phyloP scores from a whole-genome alignment of 1,140 invertebrate species.

The Brachionus manjavacas region DNA sequence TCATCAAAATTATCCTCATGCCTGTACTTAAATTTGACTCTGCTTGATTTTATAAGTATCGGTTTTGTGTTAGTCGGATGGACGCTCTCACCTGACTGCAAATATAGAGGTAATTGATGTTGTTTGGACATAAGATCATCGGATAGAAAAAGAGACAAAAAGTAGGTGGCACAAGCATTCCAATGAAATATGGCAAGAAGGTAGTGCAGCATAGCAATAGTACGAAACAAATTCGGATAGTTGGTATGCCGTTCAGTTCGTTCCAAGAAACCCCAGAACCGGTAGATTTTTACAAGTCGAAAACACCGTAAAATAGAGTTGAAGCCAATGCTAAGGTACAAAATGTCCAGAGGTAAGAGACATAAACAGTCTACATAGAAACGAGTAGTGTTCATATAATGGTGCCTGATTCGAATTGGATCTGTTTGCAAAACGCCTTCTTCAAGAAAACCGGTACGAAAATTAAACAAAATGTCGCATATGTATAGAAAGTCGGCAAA shows the following conservation, averaged over 20 bases:
- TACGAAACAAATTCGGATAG: constrained; percentile 93
- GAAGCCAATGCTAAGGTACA: constrained; percentile 94
- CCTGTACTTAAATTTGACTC: background rate
- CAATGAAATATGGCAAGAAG: constrained; percentile 96
- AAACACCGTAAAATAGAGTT: constrained; percentile 93
- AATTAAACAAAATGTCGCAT: constrained; percentile 91
- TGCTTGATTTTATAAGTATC: background rate
- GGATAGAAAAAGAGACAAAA: constrained; percentile 51
- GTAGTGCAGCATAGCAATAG: constrained; percentile 85
- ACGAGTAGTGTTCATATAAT: constrained; percentile 96
- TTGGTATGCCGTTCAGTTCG: constrained; percentile 94
- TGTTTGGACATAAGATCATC: constrained; percentile 18
- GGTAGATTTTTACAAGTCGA: constrained; percentile 93
- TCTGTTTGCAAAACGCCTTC: constrained; percentile 94
- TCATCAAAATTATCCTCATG: background rate
- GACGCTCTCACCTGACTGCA: background rate
- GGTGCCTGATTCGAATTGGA: constrained; percentile 79
- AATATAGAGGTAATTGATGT: background rate
- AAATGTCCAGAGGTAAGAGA: constrained; percentile 90
- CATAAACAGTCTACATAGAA: constrained; percentile 98
- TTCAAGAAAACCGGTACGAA: constrained; percentile 89
- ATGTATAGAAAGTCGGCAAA: constrained; percentile 91
- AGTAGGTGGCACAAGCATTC: constrained; percentile 95
- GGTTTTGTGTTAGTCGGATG: background rate
- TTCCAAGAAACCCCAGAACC: constrained; percentile 97